Conservation (phyloP, 2,113 vertebrate species). For the Pseudorhombus dupliciocellatus region DNA sequence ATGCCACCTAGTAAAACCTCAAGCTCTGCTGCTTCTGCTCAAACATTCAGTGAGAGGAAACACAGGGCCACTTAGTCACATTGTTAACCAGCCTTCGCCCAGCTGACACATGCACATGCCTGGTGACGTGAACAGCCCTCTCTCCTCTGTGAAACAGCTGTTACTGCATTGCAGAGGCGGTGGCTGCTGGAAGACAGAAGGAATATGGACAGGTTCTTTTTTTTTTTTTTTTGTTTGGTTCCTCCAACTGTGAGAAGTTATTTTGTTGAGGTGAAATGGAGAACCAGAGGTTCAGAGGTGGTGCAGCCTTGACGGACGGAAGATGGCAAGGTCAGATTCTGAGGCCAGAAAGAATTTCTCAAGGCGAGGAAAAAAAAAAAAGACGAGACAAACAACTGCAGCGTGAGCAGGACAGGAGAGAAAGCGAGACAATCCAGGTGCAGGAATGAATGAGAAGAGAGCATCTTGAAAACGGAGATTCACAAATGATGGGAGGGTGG, state of each 20-base stretch:
- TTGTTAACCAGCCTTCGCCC: slow-evolving; percentile 6
- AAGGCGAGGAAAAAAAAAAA: not conserved
- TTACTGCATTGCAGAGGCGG: slow-evolving; percentile 49
- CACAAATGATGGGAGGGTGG: no score
- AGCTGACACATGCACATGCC: not conserved
- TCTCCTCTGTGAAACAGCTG: slow-evolving; percentile 47
- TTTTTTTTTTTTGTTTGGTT: not conserved
- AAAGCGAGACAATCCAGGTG: not conserved
- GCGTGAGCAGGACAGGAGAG: not conserved
- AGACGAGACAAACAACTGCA: not conserved
- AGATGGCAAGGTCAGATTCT: slow-evolving; percentile 8
- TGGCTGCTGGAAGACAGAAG: slow-evolving; percentile 5
- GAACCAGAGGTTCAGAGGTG: not conserved
- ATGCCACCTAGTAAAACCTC: not conserved
- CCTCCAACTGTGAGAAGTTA: not conserved
- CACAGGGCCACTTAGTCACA: not conserved
- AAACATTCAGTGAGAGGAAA: slow-evolving; percentile 40
- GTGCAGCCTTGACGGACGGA: slow-evolving; percentile 12
- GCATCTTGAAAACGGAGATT: not conserved
- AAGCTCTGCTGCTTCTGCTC: slow-evolving; percentile 6
- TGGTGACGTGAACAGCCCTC: slow-evolving; percentile 18
- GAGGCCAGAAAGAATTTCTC: slow-evolving; percentile 18
- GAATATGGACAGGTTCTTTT: not conserved
- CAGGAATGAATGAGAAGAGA: slow-evolving; percentile 11
- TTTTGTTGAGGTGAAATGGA: slow-evolving; percentile 20